These are phyloP conservation scores for Melanostoma scalare DNA, from an alignment of 2,888 invertebrate species.

Conservation along the genomic window DNA sequence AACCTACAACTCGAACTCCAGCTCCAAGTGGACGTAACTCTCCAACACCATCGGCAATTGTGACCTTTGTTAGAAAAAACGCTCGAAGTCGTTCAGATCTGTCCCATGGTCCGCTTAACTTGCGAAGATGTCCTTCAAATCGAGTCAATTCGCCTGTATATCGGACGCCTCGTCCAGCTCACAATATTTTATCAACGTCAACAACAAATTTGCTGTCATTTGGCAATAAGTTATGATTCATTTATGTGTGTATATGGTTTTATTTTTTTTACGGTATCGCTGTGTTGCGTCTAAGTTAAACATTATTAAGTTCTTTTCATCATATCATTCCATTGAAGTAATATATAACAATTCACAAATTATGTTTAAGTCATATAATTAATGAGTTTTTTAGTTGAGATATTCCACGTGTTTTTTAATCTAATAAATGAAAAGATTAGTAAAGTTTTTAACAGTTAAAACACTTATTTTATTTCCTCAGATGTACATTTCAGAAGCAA, in stretches of 20 bases:
- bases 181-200: constrained; percentile 63
- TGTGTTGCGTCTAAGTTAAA: constrained; percentile 49
- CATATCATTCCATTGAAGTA: constrained; percentile 65
- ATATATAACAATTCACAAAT: constrained; percentile 54
- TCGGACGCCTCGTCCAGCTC: constrained; percentile 54
- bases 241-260: constrained; percentile 68
- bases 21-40: constrained; percentile 56
- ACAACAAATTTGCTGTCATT: constrained; percentile 65
- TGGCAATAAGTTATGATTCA: constrained; percentile 73
- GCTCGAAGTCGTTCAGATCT: constrained; percentile 74
- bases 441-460: no score
- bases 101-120: constrained; percentile 55
- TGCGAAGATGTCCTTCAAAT: constrained; percentile 52
- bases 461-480: no score
- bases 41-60: constrained; percentile 57
- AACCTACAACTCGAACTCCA: constrained; percentile 35
- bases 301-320: constrained; percentile 42
- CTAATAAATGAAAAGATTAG: no score
- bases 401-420: no score
- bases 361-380: constrained; percentile 51
- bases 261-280: constrained; percentile 62
- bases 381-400: no score
- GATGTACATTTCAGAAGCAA: no score
- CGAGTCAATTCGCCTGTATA: constrained; percentile 70
- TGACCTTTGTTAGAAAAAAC: constrained; percentile 58